phyloP scores from a whole-genome alignment of 1,140 invertebrate genomes.

The Octopus sinensis region DNA sequence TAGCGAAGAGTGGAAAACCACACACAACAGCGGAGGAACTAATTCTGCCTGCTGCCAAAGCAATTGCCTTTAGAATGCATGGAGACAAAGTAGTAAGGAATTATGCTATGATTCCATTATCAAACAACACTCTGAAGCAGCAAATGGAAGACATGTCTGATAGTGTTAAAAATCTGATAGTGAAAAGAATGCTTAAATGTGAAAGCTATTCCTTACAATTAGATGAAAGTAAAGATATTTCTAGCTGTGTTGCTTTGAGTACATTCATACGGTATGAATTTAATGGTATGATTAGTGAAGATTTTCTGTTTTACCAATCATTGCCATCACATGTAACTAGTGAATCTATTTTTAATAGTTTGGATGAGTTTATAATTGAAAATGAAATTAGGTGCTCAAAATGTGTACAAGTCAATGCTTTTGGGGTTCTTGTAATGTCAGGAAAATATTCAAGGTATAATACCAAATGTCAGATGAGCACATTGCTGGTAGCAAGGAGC shows the following conservation, averaged over 20 bases:
- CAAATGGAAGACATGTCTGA: conserved; percentile 2
- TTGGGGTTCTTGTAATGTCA: background rate
- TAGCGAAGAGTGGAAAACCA: background rate
- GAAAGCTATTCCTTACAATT: background rate
- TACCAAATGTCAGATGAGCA: background rate
- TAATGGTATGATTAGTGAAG: background rate
- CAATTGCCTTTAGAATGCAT: background rate
- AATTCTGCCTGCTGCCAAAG: conserved; percentile 2
- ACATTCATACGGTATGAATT: background rate
- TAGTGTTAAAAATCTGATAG: background rate
- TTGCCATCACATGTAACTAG: background rate
- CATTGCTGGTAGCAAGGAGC: background rate
- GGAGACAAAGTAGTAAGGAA: background rate
- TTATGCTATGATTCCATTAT: background rate
- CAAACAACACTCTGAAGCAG: background rate
- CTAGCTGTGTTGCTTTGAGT: background rate
- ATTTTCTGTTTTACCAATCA: conserved; percentile 6
- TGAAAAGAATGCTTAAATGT: background rate
- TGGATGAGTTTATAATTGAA: background rate
- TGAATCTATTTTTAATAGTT: background rate
- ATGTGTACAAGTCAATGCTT: background rate
- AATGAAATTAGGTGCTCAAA: background rate
- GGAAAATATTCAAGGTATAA: background rate
- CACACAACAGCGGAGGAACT: conserved; percentile 3
- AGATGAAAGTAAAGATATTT: conserved; percentile 1